These are phyloP conservation scores for Phrixothrix hirtus DNA, from an alignment of 2,888 invertebrate genomes.

Conservation along the genomic window DNA sequence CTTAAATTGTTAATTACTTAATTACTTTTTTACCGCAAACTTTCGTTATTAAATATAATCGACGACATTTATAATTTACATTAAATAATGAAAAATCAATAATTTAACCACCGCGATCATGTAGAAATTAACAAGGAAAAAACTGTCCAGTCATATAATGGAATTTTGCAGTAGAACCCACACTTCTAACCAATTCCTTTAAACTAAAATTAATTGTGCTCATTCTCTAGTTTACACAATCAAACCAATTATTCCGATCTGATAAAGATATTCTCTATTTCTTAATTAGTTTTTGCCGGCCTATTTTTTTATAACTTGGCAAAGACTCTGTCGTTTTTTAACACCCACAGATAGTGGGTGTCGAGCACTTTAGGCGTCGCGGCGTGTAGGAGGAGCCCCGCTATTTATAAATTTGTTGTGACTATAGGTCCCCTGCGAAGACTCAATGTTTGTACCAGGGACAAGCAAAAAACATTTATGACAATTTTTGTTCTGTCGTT, in stretches of 20 bases:
- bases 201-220: not conserved
- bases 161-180: too few species aligned
- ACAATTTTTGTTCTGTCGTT: slow-evolving; percentile 5
- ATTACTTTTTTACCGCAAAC: too few species aligned
- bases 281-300: slow-evolving; percentile 6
- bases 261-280: not conserved
- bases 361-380: slow-evolving; percentile 27
- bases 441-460: slow-evolving; percentile 19
- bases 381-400: slow-evolving; percentile 35
- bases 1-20: too few species aligned
- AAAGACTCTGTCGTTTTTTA: slow-evolving; percentile 16
- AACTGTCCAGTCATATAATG: too few species aligned
- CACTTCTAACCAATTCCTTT: not conserved
- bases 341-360: slow-evolving; percentile 28
- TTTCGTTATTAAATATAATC: too few species aligned
- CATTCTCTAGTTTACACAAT: too few species aligned
- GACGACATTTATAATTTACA: too few species aligned
- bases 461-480: slow-evolving; percentile 18
- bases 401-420: slow-evolving; percentile 51
- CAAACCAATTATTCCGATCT: too few species aligned
- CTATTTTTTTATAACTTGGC: slow-evolving; percentile 19
- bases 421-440: slow-evolving; percentile 47
- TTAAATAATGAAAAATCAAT: too few species aligned
- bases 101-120: too few species aligned
- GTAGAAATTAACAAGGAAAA: too few species aligned